phyloP scores from a whole-genome alignment of 2,888 invertebrate species.

The Pedicia rivosa region DNA sequence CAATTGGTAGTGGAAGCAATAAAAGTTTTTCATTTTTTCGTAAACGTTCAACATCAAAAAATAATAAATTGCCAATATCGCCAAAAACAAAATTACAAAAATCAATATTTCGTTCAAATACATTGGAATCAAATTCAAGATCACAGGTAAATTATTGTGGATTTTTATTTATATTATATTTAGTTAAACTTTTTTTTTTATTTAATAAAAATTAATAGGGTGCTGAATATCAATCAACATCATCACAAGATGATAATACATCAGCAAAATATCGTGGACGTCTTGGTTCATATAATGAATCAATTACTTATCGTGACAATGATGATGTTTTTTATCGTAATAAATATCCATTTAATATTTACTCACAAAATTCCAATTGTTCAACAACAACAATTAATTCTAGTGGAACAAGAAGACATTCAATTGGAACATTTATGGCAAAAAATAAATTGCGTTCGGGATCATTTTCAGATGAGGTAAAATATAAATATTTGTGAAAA shows the following conservation, averaged over 20 bases:
- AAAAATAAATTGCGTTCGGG: slow-evolving; percentile 13
- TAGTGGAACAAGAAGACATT: slow-evolving; percentile 25
- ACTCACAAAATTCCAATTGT: slow-evolving; percentile 18
- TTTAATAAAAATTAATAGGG: too few relatives aligned
- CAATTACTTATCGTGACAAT: slow-evolving; percentile 18
- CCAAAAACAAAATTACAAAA: too few relatives aligned
- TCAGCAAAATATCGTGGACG: slow-evolving; percentile 26
- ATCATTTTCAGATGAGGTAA: slow-evolving; percentile 27
- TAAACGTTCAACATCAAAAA: background rate
- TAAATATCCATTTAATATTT: background rate
- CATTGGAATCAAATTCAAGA: too few relatives aligned
- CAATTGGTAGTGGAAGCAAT: too few relatives aligned
- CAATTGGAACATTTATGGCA: slow-evolving; percentile 27
- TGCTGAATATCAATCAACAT: too few relatives aligned
- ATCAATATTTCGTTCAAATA: too few relatives aligned
- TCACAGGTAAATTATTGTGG: too few relatives aligned
- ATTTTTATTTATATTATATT: too few relatives aligned
- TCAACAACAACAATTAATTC: slow-evolving; percentile 21
- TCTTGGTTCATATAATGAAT: slow-evolving; percentile 28
- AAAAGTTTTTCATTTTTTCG: slow-evolving; percentile 4
- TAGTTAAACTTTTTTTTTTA: too few relatives aligned
- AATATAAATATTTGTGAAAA: background rate
- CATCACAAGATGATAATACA: too few relatives aligned
- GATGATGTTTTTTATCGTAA: slow-evolving; percentile 23
- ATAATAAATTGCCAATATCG: background rate